These are phyloP conservation scores for Solea senegalensis DNA, from an alignment of 2,113 vertebrate species.

Conservation along the genomic window DNA sequence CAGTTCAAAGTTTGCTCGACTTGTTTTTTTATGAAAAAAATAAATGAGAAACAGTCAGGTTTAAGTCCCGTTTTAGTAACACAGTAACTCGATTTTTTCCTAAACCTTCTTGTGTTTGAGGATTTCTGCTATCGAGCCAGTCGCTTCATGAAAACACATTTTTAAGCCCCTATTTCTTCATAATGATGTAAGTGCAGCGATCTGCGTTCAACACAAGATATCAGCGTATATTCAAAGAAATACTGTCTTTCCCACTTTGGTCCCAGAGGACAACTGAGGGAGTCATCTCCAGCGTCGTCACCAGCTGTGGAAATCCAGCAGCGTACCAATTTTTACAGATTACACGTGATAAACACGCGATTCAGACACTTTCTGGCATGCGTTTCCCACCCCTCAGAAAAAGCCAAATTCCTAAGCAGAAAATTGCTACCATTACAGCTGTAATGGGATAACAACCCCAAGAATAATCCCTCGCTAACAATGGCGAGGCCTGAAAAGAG, in stretches of 20 bases:
- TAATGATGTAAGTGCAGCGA: not conserved
- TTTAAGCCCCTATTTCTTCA: not conserved
- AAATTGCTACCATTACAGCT: constrained; percentile 75
- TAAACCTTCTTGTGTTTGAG: not conserved
- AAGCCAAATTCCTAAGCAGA: constrained; percentile 76
- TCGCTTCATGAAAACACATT: constrained; percentile 3
- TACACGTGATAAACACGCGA: constrained; percentile 52
- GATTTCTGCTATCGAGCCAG: constrained; percentile 21
- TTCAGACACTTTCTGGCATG: constrained; percentile 58
- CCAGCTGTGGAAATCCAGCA: constrained; percentile 25
- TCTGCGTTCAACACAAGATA: constrained; percentile 3
- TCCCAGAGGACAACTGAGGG: not conserved
- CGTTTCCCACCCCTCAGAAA: constrained; percentile 37
- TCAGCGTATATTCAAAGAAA: not conserved
- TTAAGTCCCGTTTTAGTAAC: no score
- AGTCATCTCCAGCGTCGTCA: constrained; percentile 12
- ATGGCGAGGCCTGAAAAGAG: constrained; percentile 71
- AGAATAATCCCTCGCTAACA: constrained; percentile 79
- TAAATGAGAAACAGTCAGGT: no score
- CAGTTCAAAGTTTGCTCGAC: no score
- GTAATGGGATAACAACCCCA: constrained; percentile 83
- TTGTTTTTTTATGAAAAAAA: no score
- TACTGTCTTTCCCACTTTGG: not conserved
- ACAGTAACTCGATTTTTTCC: no score
- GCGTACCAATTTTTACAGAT: constrained; percentile 52